phyloP scores from a whole-genome alignment of 2,113 vertebrate species.

The Aepyceros melampus region DNA sequence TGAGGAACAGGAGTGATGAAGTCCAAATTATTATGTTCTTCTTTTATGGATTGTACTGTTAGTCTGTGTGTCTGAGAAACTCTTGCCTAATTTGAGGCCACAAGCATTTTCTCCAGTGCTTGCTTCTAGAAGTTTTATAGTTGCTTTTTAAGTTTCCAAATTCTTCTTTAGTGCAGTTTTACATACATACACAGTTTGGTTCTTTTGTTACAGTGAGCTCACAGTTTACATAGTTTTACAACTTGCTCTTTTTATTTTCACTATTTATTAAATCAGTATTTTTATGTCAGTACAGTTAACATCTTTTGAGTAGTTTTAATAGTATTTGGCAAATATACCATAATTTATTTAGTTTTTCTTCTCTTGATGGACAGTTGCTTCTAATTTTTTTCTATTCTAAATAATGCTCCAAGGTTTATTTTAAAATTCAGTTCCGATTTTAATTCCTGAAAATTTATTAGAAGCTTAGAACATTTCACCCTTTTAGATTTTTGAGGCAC shows the following conservation, averaged over 20 bases:
- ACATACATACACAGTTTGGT: not conserved
- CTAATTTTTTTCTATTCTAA: not conserved
- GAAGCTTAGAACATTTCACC: not conserved
- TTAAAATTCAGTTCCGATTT: conserved; percentile 6
- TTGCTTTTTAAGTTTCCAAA: not conserved
- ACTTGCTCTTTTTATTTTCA: not conserved
- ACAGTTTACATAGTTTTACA: conserved; percentile 17
- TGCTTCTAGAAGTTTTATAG: not conserved
- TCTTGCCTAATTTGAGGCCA: not conserved
- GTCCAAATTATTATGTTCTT: not conserved
- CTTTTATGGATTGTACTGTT: not conserved
- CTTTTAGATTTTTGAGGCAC: not conserved
- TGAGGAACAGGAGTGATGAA: not conserved
- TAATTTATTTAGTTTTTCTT: not conserved
- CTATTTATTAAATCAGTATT: not conserved
- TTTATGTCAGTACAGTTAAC: not conserved
- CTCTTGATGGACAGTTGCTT: not conserved
- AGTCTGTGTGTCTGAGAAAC: not conserved
- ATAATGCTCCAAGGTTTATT: not conserved
- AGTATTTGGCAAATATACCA: not conserved
- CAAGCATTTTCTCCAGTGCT: not conserved
- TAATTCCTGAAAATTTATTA: not conserved
- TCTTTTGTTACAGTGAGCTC: not conserved
- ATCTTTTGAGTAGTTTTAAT: not conserved
- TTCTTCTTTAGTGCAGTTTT: not conserved